Conservation (phyloP, 2,888 invertebrate species). For the Cloeon dipterum region DNA sequence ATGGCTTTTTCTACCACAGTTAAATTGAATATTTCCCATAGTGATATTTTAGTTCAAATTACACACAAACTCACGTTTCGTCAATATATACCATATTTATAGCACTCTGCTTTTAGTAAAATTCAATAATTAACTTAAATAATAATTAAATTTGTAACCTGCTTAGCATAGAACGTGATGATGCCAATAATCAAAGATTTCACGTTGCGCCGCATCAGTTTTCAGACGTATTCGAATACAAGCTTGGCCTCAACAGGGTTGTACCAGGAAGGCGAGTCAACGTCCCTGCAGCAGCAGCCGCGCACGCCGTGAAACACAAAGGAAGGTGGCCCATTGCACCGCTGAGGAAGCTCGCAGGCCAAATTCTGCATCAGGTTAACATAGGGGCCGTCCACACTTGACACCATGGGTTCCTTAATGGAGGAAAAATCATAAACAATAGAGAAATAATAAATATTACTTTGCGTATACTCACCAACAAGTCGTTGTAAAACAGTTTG, state of each 20-base stretch:
- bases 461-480: neutral
- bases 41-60: no score
- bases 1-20: no score
- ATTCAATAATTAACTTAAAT: no score
- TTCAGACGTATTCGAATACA: slow-evolving; percentile 34
- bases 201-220: slow-evolving; percentile 39
- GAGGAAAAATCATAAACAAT: no score
- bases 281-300: slow-evolving; percentile 31
- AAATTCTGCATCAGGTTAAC: no score
- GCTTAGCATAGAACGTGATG: slow-evolving; percentile 79
- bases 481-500: slow-evolving; percentile 51
- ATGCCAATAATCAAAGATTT: slow-evolving; percentile 55
- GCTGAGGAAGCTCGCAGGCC: slow-evolving; percentile 17
- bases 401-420: slow-evolving; percentile 14
- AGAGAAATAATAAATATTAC: no score
- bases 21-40: no score
- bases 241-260: slow-evolving; percentile 62
- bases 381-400: slow-evolving; percentile 20
- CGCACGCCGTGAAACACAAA: slow-evolving; percentile 46
- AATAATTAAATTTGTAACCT: no score
- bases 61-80: no score
- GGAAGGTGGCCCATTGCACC: slow-evolving; percentile 24
- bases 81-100: no score
- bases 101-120: no score
- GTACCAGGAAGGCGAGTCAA: slow-evolving; percentile 70